Evolutionary conservation across 1,140 invertebrate species (phyloP), one percentile per base, ranked within the genome.

Genomic region (Hycleus phaleratus): DNA sequence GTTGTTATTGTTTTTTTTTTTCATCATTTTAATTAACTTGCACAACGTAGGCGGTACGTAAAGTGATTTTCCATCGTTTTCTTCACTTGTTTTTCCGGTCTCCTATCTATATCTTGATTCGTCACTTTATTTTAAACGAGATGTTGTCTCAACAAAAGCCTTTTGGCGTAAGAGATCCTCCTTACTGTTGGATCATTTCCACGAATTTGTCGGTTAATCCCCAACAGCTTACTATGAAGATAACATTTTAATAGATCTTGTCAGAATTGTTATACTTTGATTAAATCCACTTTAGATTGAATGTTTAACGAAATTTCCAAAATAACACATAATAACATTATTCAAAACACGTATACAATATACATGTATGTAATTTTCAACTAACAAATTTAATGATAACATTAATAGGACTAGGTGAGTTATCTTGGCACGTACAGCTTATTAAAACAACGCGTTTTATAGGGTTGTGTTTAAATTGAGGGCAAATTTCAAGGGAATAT

Each of bases 391-490:
- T 32, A 32, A 32, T 32, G 32, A 32, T 32, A 32, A 32, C 32
- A 46, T 46, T 53, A 53, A 53, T 53, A 26, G 24, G 51, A 53
- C 46, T 53, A 26, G 26, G 42, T 46, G 24, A 26, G 51, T 45
- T 53, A 45, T 42, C 46, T 53, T 53, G 44, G 51, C 51, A 53
- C 51, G 51, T 53, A 53, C 46, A 45, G 26, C 51, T 46, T 53
- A 53, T 53, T 53, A 53, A 53, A 53, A 53, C 42, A 32, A 32
- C 32, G 43, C 45, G 44, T 53, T 53, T 44, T 53, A 45, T 26
- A 26, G 51, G 18, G 51, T 45, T 53, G 44, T 45, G 32, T 32
- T 7, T 7, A 4, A 32, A 32, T 32, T 32, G 32, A 32, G 32
- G 32, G 32, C 7, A 32, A 32, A 32, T 32, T 32, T 32, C 32